Evolutionary conservation across 2,888 invertebrate genomes (phyloP), one percentile per base, ranked within the genome.

Genomic region (Ellobium chinense): DNA sequence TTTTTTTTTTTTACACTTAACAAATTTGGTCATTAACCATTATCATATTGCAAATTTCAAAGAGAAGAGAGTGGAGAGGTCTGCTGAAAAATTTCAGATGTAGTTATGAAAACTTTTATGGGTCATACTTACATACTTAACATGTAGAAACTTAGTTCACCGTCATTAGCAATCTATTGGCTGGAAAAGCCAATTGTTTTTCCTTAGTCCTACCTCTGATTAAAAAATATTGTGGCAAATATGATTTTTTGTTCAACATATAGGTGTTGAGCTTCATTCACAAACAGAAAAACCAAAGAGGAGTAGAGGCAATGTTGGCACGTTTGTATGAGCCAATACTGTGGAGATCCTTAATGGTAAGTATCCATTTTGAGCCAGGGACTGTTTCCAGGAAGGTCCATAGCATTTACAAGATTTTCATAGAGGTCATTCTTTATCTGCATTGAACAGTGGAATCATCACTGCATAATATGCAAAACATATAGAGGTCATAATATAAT

Each of bases 301-400:
- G 89, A 36, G 90, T 91, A 4, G 90, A 91, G 72, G 83, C 85
- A 21, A 91, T 92, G 90, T 82, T 92, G 77, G 80, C 85, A 18
- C 82, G 84, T n/a, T 85, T 92, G 75, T 92, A 92, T 83, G 88
- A 87, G n/a, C 92, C 92, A 7, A 87, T 92, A 27, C 84, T 92
- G 9, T 92, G 92, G 92, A 84, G 92, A 37, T 88, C 89, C 18
- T 85, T 92, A 12, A 88, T 87, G 85, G 91, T 91, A 81, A 69
- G 79, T 75, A 34, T n/a, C 34, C 37, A n/a, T 24, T 69, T 5
- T 37, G 12, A 2, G 3, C 29, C 62, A 24, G 12, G n/a, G n/a
- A n/a, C n/a, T n/a, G n/a, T n/a, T n/a, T n/a, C n/a, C n/a, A n/a
- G n/a, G n/a, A n/a, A n/a, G n/a, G n/a, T n/a, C n/a, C n/a, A n/a